Evolutionary conservation across 2,888 invertebrate genomes (phyloP).

Genomic region (Sipha maydis): DNA sequence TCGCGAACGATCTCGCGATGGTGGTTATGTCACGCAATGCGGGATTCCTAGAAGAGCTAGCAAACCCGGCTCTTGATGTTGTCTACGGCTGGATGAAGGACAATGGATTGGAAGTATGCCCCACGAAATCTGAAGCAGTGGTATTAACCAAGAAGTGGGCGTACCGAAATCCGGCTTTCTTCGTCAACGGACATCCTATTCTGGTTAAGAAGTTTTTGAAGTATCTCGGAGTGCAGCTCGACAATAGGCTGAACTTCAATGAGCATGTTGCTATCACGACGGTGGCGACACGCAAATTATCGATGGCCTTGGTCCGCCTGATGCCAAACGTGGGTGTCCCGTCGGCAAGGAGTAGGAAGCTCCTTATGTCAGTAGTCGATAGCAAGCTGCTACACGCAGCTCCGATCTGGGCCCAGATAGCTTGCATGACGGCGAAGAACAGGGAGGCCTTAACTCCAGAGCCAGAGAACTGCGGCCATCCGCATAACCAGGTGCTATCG

Average conservation of each 20-base stretch:
- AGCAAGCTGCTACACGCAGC: neutral
- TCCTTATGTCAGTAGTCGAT: neutral
- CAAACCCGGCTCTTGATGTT: too few relatives aligned
- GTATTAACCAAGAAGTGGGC: too few relatives aligned
- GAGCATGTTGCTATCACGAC: too few relatives aligned
- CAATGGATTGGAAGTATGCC: too few relatives aligned
- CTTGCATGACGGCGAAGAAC: neutral
- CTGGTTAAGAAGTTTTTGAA: too few relatives aligned
- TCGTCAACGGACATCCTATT: neutral
- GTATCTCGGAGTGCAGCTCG: too few relatives aligned
- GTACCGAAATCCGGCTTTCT: neutral
- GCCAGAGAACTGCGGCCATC: neutral
- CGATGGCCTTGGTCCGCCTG: neutral
- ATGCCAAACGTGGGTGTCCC: neutral
- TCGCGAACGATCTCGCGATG: too few relatives aligned
- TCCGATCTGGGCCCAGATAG: neutral
- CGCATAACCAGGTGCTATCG: neutral
- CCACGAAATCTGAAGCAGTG: neutral
- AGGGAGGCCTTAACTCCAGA: too few relatives aligned
- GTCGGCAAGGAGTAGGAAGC: neutral
- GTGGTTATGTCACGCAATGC: too few relatives aligned
- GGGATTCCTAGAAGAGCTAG: too few relatives aligned
- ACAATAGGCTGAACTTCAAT: too few relatives aligned
- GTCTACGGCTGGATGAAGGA: too few relatives aligned
- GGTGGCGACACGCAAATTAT: neutral